Base-by-base conservation (phyloP, 2,797 vertebrate species). In the Periparus ater region DNA sequence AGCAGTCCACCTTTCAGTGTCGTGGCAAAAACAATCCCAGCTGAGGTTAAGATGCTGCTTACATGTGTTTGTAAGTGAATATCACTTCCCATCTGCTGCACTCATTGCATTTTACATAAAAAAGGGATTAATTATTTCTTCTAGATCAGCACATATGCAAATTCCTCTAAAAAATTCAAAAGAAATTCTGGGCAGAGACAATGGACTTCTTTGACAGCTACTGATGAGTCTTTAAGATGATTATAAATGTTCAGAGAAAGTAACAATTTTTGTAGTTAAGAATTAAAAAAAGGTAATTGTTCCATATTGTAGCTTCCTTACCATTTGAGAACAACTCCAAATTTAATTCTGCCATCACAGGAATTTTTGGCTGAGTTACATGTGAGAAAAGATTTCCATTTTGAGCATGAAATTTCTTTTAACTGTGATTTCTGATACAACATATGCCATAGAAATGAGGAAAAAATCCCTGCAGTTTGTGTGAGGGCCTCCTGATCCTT, bases 331-430 rank as follows among this genome's bases (percentile, higher is more conserved):
- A 92, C 78, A 92, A 80, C 4, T 50, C 75, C 91, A 85, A 67
- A 93, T 93, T 92, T 91, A 92, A 93, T 94, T 96, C 95, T 95
- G 51, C 85, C 72, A 83, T 91, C 89, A 71, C 88, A 89, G 86
- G 92, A 91, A 85, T 92, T 95, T 90, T 91, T 96, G 95, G 95
- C 96, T 92, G 91, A 55, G 47, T 67, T 93, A 83, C 88, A 93
- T 94, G 94, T 96, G 96, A 96, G 89, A 95, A 96, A 93, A 85
- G 16, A 92, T 83, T 96, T 95, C 68, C 86, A 83, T 95, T 94
- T 54, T 75, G 85, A 96, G 79, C 91, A 88, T 78, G 89, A 79
- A 85, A 85, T 91, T 96, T 96, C 88, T 92, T 92, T 68, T 93
- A 58, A 82, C 83, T 96, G 68, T 70, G 74, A 90, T 92, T 86